Evolutionary conservation across 2,797 vertebrate species (phyloP).

Genomic region (Philypnodon macrostomus): DNA sequence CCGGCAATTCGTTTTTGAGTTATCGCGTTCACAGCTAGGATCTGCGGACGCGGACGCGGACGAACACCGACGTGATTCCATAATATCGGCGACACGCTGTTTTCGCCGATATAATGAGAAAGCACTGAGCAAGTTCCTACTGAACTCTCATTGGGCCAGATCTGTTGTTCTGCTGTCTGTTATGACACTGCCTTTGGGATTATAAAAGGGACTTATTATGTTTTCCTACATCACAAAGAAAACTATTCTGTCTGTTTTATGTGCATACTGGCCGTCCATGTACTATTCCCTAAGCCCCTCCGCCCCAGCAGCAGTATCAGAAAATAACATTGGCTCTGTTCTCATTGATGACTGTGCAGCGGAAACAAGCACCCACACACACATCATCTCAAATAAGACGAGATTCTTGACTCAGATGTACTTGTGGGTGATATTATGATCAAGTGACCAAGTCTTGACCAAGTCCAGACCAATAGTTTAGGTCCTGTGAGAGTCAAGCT

Average conservation of each 20-base stretch:
- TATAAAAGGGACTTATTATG: conserved; percentile 12
- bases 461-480: no score
- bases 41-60: no score
- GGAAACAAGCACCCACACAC: conserved; percentile 57
- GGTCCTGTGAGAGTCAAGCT: background rate
- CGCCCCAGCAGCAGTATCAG: conserved; percentile 56
- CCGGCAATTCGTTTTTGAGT: no score
- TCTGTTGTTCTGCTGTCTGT: no score
- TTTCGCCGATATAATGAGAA: no score
- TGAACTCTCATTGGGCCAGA: no score
- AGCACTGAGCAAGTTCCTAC: no score
- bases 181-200: no score
- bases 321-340: conserved; percentile 53
- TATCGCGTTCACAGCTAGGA: no score
- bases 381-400: conserved; percentile 22
- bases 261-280: conserved; percentile 20
- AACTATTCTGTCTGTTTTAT: conserved; percentile 26
- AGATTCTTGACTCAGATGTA: conserved; percentile 26
- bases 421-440: background rate
- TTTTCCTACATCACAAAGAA: conserved; percentile 9
- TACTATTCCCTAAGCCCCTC: conserved; percentile 51
- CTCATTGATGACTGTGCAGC: conserved; percentile 42
- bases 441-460: background rate
- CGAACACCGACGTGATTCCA: no score
- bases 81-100: no score